phyloP scores from a whole-genome alignment of 2,888 invertebrate genomes.

The Ennomos quercinarius region DNA sequence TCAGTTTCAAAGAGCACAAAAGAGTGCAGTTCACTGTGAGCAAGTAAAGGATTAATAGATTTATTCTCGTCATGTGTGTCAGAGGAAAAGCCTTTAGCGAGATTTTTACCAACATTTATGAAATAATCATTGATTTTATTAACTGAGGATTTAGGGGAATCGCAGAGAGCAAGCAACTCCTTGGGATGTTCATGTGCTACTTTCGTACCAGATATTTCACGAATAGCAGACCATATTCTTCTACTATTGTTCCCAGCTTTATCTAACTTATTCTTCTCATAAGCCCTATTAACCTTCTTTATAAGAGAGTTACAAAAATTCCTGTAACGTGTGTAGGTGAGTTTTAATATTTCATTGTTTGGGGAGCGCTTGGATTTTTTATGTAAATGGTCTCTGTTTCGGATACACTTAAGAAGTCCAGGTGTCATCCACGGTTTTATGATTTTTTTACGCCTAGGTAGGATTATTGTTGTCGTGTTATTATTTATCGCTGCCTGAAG shows the following conservation, averaged over 20 bases:
- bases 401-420: conserved; percentile 13
- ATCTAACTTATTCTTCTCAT: conserved; percentile 14
- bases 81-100: background rate
- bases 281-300: conserved; percentile 12
- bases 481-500: background rate
- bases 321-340: conserved; percentile 22
- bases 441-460: conserved; percentile 3
- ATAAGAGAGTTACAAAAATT: conserved; percentile 23
- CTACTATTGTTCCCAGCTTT: conserved; percentile 16
- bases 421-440: conserved; percentile 10
- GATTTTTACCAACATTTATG: conserved; percentile 3
- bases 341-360: conserved; percentile 5
- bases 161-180: background rate
- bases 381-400: conserved; percentile 15
- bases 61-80: too few relatives aligned
- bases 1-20: background rate
- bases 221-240: conserved; percentile 17
- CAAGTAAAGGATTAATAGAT: too few relatives aligned
- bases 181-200: background rate
- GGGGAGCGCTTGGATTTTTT: conserved; percentile 12
- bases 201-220: conserved; percentile 8
- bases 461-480: background rate
- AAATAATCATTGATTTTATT: background rate
- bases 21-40: too few relatives aligned
- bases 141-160: background rate